Evolutionary conservation across 2,888 invertebrate genomes (phyloP), one percentile per base, ranked within the genome.

Genomic region (Clostera curtula): DNA sequence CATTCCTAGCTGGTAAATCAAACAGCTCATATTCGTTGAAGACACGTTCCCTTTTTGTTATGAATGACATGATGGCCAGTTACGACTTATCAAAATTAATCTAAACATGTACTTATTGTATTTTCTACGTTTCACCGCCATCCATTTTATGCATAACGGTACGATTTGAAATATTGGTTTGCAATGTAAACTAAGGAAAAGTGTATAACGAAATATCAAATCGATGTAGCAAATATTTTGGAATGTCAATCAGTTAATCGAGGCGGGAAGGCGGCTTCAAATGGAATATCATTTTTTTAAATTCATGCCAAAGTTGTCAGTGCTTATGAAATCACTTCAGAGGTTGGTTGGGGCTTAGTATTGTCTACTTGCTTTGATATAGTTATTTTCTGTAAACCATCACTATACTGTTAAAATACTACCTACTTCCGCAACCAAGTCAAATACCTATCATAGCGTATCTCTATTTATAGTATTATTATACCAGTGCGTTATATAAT

Each of bases 21-120:
- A 57, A 67, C 19, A 73, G 45, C 24, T 85, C 85, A 40, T 77
- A 77, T 28, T 80, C 77, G 37, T 72, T 73, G 43, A 83, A 83
- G 23, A 83, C 77, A 28, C 80, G 72, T 38, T 83, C 83, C 26
- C 83, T 60, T 59, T 82, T 83, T 31, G 82, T 77, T 61, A 83
- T 76, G 55, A 83, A 83, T 48, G 83, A 83, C 83, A 83, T 83
- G 22, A 36, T 34, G 40, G 46, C 53, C 50, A 46, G 54, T 44
- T 38, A 36, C 43, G 50, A 49, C 56, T 65, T 56, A 63, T 36
- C 50, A 50, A 43, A 43, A 52, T 59, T 60, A 71, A 42, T 60
- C 50, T 60, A 57, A 57, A 59, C 49, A 56, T 58, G 49, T 48
- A 57, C 47, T 55, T 58, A 49, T 56, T 53, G 46, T 54, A 40